Evolutionary conservation across 2,888 invertebrate genomes (phyloP), one percentile per base, ranked within the genome.

Genomic region (Orchesella flavescens): DNA sequence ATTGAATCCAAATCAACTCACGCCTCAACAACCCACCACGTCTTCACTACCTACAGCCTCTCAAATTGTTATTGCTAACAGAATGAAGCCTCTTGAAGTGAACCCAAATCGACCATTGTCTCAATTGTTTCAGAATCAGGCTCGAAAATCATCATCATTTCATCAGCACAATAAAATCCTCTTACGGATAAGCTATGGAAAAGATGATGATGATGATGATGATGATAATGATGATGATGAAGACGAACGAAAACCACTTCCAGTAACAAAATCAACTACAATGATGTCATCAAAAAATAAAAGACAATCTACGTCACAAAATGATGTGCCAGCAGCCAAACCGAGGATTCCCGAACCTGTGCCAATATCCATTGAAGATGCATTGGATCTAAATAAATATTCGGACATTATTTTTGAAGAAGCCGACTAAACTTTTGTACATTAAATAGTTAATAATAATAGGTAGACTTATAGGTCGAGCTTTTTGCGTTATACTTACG

Each of bases 341-440:
- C n/a, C n/a, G 4, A 24, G 49, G 49, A 21, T 7, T n/a, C 12
- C 5, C 5, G 44, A 43, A 43, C 5, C 19, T n/a, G 10, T 5
- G 63, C 63, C 5, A 5, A 65, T 21, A 21, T 19, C 57, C 13
- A 24, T 0, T 44, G 43, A 23, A 15, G 44, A 23, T 53, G 80
- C 66, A 13, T 44, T 81, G 4, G 68, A 81, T 23, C n/a, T 81
- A 15, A 68, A 76, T 46, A 69, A 71, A 24, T 82, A 82, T 71
- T 21, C 19, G 15, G 82, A 82, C n/a, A 76, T n/a, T n/a, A n/a
- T n/a, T n/a, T n/a, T n/a, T n/a, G n/a, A n/a, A n/a, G n/a, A n/a
- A n/a, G n/a, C n/a, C 0, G 73, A 80, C 65, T 65, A 65, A 65
- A 5, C n/a, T 17, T 55, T 55, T n/a, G 5, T 9, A 7, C 21